phyloP scores from a whole-genome alignment of 2,113 vertebrate genomes.

The Proterorhinus semilunaris region DNA sequence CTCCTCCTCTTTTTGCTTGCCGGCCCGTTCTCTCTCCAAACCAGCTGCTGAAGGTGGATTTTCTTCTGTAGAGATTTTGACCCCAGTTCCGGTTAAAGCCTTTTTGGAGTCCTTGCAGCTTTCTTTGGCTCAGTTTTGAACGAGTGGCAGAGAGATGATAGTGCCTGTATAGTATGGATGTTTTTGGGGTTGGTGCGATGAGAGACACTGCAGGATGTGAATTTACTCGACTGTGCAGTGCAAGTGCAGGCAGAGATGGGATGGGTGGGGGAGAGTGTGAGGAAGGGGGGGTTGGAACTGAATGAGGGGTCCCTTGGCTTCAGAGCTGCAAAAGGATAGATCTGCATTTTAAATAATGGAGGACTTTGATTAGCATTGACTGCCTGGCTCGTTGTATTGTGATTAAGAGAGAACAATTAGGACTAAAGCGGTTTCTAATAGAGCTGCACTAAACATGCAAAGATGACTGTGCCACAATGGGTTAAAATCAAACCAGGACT shows the following conservation, averaged over 20 bases:
- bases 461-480: background rate
- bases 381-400: constrained; percentile 33
- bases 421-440: constrained; percentile 30
- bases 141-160: constrained; percentile 27
- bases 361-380: constrained; percentile 26
- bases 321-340: constrained; percentile 40
- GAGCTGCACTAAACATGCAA: background rate
- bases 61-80: constrained; percentile 32
- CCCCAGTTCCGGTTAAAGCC: constrained; percentile 42
- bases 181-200: constrained; percentile 51
- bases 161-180: constrained; percentile 33
- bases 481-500: background rate
- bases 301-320: constrained; percentile 39
- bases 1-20: constrained; percentile 41
- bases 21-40: constrained; percentile 39
- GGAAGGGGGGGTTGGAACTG: constrained; percentile 33
- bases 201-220: constrained; percentile 60
- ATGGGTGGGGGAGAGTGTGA: constrained; percentile 27
- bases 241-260: constrained; percentile 45
- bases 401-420: constrained; percentile 36
- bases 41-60: constrained; percentile 49
- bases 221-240: constrained; percentile 57
- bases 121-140: constrained; percentile 27
- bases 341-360: constrained; percentile 39
- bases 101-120: constrained; percentile 22